phyloP scores from a whole-genome alignment of 2,113 vertebrate species.

The Perccottus glenii region DNA sequence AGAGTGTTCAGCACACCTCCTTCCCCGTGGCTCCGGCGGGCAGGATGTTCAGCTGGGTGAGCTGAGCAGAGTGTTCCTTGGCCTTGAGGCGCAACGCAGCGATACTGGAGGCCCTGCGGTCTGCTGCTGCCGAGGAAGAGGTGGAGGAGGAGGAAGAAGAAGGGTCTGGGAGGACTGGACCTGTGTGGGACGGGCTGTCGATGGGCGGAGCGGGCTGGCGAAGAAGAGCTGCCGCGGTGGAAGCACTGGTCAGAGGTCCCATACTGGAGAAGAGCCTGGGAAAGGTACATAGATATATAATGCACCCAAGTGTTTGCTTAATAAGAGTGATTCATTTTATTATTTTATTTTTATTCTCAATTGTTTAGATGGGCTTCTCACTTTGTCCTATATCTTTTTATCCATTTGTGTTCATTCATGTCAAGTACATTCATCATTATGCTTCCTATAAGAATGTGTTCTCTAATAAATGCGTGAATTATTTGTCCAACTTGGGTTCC shows the following conservation, averaged over 20 bases:
- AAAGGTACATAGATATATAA: conserved; percentile 14
- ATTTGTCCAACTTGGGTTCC: no score
- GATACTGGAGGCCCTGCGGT: conserved; percentile 94
- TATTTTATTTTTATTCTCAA: no score
- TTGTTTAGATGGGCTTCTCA: no score
- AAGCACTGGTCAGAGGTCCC: conserved; percentile 92
- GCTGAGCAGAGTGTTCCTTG: conserved; percentile 96
- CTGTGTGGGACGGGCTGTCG: conserved; percentile 83
- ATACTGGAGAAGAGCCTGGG: conserved; percentile 94
- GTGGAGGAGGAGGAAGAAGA: conserved; percentile 74
- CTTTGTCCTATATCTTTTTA: no score
- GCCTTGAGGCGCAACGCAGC: conserved; percentile 95
- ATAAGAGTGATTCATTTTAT: neutral
- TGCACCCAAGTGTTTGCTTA: neutral
- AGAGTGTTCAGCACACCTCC: conserved; percentile 92
- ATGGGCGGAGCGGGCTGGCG: conserved; percentile 86
- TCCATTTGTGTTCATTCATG: no score
- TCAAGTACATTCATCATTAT: no score
- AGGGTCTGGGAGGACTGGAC: conserved; percentile 79
- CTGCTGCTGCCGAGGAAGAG: conserved; percentile 83
- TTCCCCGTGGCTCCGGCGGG: conserved; percentile 91
- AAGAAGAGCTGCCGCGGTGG: conserved; percentile 90
- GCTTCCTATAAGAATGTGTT: no score
- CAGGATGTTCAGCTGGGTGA: conserved; percentile 98
- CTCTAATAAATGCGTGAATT: no score